These are phyloP conservation scores for Gavia stellata DNA, from an alignment of 2,113 vertebrate species.

Conservation along the genomic window DNA sequence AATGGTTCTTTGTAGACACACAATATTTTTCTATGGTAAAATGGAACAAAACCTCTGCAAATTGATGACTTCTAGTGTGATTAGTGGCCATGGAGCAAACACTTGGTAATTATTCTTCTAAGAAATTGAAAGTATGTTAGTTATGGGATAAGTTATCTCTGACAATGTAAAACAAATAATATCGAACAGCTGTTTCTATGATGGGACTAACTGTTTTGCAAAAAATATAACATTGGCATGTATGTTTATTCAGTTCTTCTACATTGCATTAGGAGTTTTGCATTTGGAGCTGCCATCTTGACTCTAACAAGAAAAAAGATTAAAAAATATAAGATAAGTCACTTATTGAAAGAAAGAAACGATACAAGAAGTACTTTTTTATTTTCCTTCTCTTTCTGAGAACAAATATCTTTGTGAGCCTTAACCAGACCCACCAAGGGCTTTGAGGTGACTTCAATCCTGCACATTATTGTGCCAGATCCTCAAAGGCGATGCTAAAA, in stretches of 20 bases:
- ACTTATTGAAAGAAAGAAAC: not conserved
- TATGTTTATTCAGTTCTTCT: not conserved
- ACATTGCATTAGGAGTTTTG: not conserved
- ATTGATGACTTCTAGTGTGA: not conserved
- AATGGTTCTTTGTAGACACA: not conserved
- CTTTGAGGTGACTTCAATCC: not conserved
- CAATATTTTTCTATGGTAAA: not conserved
- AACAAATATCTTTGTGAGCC: not conserved
- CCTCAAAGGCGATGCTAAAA: not conserved
- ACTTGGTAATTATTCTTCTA: slow-evolving; percentile 36
- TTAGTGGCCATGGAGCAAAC: slow-evolving; percentile 3
- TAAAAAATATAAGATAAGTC: not conserved
- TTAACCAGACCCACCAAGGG: not conserved
- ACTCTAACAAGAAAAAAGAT: not conserved
- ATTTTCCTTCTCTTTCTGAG: not conserved
- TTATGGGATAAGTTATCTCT: not conserved
- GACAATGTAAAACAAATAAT: not conserved
- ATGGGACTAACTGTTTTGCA: not conserved
- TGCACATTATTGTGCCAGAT: not conserved
- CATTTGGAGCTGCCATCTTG: not conserved
- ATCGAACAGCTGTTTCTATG: not conserved
- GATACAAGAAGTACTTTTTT: not conserved
- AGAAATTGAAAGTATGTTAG: slow-evolving; percentile 28
- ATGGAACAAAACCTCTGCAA: not conserved
- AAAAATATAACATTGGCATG: not conserved